Base-by-base conservation (phyloP, 1,140 invertebrate species). In the Drosophila lacteicornis region DNA sequence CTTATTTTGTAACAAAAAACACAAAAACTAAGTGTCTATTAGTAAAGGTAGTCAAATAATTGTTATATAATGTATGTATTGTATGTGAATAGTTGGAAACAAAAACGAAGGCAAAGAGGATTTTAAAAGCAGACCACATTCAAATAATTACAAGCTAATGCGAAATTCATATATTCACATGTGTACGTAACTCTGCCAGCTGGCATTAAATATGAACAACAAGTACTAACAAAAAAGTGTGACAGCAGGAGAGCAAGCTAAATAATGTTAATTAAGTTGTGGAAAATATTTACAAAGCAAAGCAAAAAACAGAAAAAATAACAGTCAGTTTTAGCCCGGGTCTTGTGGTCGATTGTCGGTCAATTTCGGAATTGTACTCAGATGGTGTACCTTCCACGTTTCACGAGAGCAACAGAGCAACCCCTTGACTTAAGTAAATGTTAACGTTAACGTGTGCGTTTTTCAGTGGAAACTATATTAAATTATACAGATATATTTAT, bases 291-390 rank as follows among this genome's bases (percentile, higher is more conserved):
- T 68, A 69, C 47, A 59, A 58, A 59, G 50, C 30, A n/a, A 12
- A 47, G 27, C 5, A 42, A 56, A 25, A 15, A 60, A 58, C 46
- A 38, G 58, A 27, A 43, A 47, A 42, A 56, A 36, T 15, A 60
- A 59, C 46, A 38, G 50, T 27, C 43, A 42, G 38, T 45, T 40
- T 25, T 43, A 45, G 45, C 59, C 60, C 56, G 50, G 56, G 8
- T 66, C 53, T 55, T 51, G 51, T 61, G 60, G 58, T 77, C 61
- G 56, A 77, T 71, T 80, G 58, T 84, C 47, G 67, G 85, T 85
- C 85, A 88, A 90, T 90, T 90, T 75, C 75, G 83, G 43, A 86
- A 75, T 62, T 61, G 77, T 61, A 58, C 65, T 57, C 65, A 70
- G 50, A 65, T 17, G 36, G 51, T 25, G 53, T 69, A 81, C 49